Evolutionary conservation across 2,113 vertebrate species (phyloP), one percentile per base, ranked within the genome.

Genomic region (Anhinga rufa): DNA sequence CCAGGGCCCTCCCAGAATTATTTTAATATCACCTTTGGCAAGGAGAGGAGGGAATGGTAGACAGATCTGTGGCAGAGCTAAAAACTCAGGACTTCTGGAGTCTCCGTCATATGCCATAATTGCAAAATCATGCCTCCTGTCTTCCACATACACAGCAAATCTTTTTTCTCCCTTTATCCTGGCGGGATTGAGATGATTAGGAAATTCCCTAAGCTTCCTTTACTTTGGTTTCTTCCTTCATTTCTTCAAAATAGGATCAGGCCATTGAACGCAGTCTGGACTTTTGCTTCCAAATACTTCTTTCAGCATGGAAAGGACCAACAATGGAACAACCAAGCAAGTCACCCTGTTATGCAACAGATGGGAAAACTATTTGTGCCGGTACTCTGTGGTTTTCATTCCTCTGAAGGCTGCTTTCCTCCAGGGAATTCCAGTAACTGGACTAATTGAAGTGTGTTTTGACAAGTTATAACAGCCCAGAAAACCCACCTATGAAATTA

Each of bases 401-500:
- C 62, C 78, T 97, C 78, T 93, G 86, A 87, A 96, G 71, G 51
- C 91, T 94, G 64, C 76, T 48, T 94, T 91, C 74, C 94, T 90
- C 78, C 75, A 95, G 94, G 93, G 94, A 91, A 96, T 97, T 97
- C 84, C 96, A 95, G 95, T 93, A 95, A 93, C 82, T 28, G 86
- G 75, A 80, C 89, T 88, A 86, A 96, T 4, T 90, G 86, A 96
- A 96, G 77, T 92, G n/a, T 86, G 76, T 86, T 94, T 96, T 92
- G 91, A 97, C 93, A 91, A 95, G 96, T 86, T 90, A 5, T 7
- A 95, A 96, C 95, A 94, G 91, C 78, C 69, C 58, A 91, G 78
- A 95, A 96, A 97, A 97, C 71, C 64, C 81, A 97, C 84, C 95
- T 95, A 83, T 34, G 17, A 90, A 97, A 97, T 96, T 88, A 95